Conservation (phyloP, 2,113 vertebrate genomes). For the Carassius auratus region DNA sequence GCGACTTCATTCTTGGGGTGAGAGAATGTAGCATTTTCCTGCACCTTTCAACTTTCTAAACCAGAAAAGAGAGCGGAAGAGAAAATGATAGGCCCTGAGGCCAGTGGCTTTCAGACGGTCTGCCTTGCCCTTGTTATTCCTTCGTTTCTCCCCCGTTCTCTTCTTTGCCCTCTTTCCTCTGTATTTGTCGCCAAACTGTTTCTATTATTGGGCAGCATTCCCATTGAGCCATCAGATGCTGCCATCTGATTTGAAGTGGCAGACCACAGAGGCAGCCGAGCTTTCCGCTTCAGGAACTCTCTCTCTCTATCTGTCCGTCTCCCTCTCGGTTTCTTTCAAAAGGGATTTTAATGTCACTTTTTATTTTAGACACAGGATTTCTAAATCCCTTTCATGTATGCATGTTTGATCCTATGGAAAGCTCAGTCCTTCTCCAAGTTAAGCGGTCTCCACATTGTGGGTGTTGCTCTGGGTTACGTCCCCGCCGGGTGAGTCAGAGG, state of each 20-base stretch:
- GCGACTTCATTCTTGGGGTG: slow-evolving; percentile 7
- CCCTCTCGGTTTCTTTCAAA: slow-evolving; percentile 33
- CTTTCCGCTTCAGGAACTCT: slow-evolving; percentile 64
- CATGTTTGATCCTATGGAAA: slow-evolving; percentile 20
- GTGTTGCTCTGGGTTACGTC: slow-evolving; percentile 54
- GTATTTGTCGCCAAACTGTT: slow-evolving; percentile 59
- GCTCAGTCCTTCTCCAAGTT: slow-evolving; percentile 32
- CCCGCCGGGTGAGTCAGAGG: slow-evolving; percentile 45
- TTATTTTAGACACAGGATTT: slow-evolving; percentile 29
- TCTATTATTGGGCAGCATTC: slow-evolving; percentile 68
- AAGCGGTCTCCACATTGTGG: slow-evolving; percentile 33
- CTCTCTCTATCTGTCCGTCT: slow-evolving; percentile 48
- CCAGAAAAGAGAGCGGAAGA: background rate
- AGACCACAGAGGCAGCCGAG: slow-evolving; percentile 68
- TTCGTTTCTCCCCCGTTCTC: slow-evolving; percentile 58
- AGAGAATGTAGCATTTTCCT: slow-evolving; percentile 6
- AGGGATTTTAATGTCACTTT: slow-evolving; percentile 14
- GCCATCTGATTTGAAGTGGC: slow-evolving; percentile 69
- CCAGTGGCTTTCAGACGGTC: slow-evolving; percentile 27
- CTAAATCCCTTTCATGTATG: background rate
- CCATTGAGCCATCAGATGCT: slow-evolving; percentile 71
- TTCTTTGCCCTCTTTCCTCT: slow-evolving; percentile 48
- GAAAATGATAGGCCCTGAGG: slow-evolving; percentile 25
- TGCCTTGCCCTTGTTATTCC: slow-evolving; percentile 24
- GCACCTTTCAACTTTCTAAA: slow-evolving; percentile 21